Conservation (phyloP, 2,113 vertebrate species). For the Lepus americanus region DNA sequence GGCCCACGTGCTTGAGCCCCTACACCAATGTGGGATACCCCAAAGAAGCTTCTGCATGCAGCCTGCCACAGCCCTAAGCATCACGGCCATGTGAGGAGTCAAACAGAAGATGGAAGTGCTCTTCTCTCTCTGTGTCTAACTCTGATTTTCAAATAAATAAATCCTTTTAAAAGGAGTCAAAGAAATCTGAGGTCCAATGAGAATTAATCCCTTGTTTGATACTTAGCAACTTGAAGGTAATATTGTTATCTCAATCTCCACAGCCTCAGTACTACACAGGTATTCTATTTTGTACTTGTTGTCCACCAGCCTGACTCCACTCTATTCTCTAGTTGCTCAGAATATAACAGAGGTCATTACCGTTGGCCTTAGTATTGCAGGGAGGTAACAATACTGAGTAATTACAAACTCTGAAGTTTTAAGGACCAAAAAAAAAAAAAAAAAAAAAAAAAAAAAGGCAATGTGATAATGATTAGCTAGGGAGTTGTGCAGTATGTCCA, state of each 20-base stretch:
- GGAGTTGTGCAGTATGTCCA: too few relatives aligned
- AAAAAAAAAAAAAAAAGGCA: not conserved
- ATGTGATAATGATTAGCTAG: accelerated
- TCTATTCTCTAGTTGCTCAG: not conserved
- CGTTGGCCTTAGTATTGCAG: not conserved
- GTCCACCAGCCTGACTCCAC: not conserved
- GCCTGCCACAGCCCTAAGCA: too few relatives aligned
- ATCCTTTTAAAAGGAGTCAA: too few relatives aligned
- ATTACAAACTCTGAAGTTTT: not conserved
- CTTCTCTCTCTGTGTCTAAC: too few relatives aligned
- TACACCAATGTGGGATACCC: too few relatives aligned
- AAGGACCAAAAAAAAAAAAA: not conserved
- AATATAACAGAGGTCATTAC: not conserved
- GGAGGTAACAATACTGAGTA: not conserved
- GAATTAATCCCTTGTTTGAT: not conserved
- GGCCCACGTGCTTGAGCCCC: too few relatives aligned
- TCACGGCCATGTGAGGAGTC: too few relatives aligned
- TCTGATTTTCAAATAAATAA: too few relatives aligned
- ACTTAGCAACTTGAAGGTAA: not conserved
- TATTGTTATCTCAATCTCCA: not conserved
- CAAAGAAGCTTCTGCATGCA: too few relatives aligned
- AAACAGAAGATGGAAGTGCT: too few relatives aligned
- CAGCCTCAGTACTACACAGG: too few relatives aligned
- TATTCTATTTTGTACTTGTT: not conserved
- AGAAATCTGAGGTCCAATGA: not conserved